A percentile compares a stretch with the other conserved stretches of the same genome.
These are phyloP conservation scores for Spisula solida DNA, from an alignment of 2,888 invertebrate species.

Conservation along the genomic window DNA sequence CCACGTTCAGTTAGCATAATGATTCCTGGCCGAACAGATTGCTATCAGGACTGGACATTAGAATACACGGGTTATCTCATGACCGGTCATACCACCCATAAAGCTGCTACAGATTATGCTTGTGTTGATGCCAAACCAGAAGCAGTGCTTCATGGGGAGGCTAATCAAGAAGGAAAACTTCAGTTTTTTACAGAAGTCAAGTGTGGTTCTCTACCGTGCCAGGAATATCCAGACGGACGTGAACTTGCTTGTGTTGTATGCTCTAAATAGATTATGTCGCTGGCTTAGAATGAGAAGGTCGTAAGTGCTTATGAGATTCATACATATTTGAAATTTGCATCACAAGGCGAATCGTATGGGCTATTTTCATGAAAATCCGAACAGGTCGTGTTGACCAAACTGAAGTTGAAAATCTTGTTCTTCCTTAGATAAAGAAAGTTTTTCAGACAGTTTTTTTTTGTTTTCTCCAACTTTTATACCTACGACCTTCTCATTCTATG, in stretches of 20 bases:
- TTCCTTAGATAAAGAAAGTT: too few species aligned
- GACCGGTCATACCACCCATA: slow-evolving; percentile 25
- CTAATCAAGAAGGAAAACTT: slow-evolving; percentile 26
- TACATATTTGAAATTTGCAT: too few species aligned
- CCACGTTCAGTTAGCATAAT: slow-evolving; percentile 24
- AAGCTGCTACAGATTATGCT: slow-evolving; percentile 27
- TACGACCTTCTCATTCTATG: too few species aligned
- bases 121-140: slow-evolving; percentile 55
- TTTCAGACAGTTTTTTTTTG: too few species aligned
- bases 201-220: slow-evolving; percentile 49
- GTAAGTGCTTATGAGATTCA: too few species aligned
- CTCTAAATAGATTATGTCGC: slow-evolving; percentile 29
- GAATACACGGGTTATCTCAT: slow-evolving; percentile 56
- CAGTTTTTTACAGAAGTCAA: slow-evolving; percentile 40
- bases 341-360: too few species aligned
- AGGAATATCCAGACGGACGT: slow-evolving; percentile 45
- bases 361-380: too few species aligned
- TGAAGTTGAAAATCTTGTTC: too few species aligned
- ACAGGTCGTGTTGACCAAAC: too few species aligned
- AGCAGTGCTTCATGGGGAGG: slow-evolving; percentile 31
- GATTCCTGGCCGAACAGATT: slow-evolving; percentile 43
- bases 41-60: slow-evolving; percentile 44
- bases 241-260: slow-evolving; percentile 54
- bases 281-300: too few species aligned
- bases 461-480: too few species aligned